Evolutionary conservation across 1,140 invertebrate species (phyloP).

Genomic region (Cotesia vestalis): DNA sequence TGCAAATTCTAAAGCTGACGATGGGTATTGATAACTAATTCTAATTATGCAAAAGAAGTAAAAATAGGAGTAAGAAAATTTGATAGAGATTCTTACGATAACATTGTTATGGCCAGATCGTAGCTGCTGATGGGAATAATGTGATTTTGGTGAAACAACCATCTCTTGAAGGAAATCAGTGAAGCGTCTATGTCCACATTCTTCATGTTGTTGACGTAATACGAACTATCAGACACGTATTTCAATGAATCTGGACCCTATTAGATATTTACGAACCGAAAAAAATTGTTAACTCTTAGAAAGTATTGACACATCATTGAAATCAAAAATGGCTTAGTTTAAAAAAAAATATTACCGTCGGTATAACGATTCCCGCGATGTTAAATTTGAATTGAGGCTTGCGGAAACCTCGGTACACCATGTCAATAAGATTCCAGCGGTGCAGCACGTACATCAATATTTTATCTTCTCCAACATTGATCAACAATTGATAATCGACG

Average conservation of each 20-base stretch:
- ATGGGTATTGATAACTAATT: too few relatives aligned
- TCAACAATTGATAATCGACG: not conserved
- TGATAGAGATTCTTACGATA: not conserved
- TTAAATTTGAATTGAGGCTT: not conserved
- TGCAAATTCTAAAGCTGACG: too few relatives aligned
- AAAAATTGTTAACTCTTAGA: too few relatives aligned
- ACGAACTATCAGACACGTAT: not conserved
- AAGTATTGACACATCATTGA: too few relatives aligned
- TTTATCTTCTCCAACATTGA: not conserved
- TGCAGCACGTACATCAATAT: not conserved
- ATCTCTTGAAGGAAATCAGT: not conserved
- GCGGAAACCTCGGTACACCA: not conserved
- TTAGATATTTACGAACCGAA: too few relatives aligned
- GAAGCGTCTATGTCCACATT: not conserved
- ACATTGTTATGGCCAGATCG: slow-evolving; percentile 6
- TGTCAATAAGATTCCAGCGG: not conserved
- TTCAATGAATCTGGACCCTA: too few relatives aligned
- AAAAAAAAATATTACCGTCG: not conserved
- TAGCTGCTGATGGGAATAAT: not conserved
- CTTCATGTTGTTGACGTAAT: not conserved
- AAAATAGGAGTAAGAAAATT: too few relatives aligned
- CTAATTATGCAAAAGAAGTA: too few relatives aligned
- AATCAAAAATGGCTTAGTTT: too few relatives aligned
- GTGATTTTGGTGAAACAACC: not conserved
- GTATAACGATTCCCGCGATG: slow-evolving; percentile 6